phyloP scores from a whole-genome alignment of 2,797 vertebrate species.

The Morus bassanus region DNA sequence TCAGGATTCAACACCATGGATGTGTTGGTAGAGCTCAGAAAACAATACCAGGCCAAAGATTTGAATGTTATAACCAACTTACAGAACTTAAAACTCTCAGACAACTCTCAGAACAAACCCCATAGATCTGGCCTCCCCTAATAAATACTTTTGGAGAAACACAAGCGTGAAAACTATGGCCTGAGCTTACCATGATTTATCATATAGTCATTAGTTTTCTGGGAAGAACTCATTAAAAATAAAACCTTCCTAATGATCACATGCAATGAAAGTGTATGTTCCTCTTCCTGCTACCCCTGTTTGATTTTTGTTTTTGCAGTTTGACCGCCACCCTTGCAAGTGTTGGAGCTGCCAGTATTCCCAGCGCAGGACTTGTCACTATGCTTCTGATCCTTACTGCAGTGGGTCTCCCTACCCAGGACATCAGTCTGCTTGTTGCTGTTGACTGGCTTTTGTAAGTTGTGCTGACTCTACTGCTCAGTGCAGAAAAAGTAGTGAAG shows the following conservation, averaged over 20 bases:
- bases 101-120: background rate
- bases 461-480: background rate
- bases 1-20: background rate
- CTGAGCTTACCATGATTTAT: background rate
- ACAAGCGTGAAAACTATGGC: background rate
- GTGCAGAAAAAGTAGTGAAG: background rate
- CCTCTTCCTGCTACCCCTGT: background rate
- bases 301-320: conserved; percentile 69
- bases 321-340: conserved; percentile 92
- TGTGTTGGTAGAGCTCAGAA: background rate
- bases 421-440: conserved; percentile 97
- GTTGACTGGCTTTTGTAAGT: conserved; percentile 99
- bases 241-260: background rate
- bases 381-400: conserved; percentile 98
- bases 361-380: conserved; percentile 95
- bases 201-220: background rate
- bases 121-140: background rate
- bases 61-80: background rate
- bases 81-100: background rate
- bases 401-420: conserved; percentile 94
- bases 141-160: background rate
- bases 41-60: background rate
- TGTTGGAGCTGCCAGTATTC: conserved; percentile 96
- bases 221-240: background rate
- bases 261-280: background rate